Base-by-base conservation (phyloP, 1,140 invertebrate genomes). In the Rhopalosiphum padi region DNA sequence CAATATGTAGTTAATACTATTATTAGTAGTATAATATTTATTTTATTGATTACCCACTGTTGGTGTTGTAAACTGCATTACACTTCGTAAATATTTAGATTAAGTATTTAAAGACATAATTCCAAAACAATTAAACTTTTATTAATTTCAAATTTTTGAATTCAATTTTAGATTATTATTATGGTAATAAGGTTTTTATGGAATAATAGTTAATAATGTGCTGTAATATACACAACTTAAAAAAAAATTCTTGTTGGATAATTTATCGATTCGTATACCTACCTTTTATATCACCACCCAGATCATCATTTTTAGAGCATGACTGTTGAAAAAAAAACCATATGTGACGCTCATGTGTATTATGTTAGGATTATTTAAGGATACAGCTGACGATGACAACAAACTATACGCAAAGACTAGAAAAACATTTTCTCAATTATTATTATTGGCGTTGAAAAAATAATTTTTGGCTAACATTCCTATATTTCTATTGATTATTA, bases 311-410 rank as follows among this genome's bases (percentile, higher is more conserved):
- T 55, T 93, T 83, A 51, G 35, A 86, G 82, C 82, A 86, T 86
- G 48, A n/a, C 82, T 55, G 68, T 35, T 22, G 1, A 41, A 92
- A 92, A 46, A 90, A 93, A 91, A 53, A 55, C 82, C 68, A 83
- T 60, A 85, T 93, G 91, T 85, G 23, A 51, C 48, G n/a, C 4
- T 51, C n/a, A 51, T 22, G 11, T 86, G 37, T 51, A 37, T 93
- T 86, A 41, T 53, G 46, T n/a, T 18, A 48, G 35, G 41, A 68
- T 46, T 90, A 68, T 68, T 90, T 82, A 25, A 68, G 68, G n/a
- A 83, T 48, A 92, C 41, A 83, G 9, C 23, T 43, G n/a, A 90
- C 41, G 41, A 46, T 60, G 25, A 48, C 6, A 25, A 91, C 22
- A 43, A 43, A 90, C 23, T 43, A 1, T 46, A 91, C 1, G n/a